These are phyloP conservation scores for Marronus borbonicus DNA, from an alignment of 2,888 invertebrate genomes.

Conservation along the genomic window DNA sequence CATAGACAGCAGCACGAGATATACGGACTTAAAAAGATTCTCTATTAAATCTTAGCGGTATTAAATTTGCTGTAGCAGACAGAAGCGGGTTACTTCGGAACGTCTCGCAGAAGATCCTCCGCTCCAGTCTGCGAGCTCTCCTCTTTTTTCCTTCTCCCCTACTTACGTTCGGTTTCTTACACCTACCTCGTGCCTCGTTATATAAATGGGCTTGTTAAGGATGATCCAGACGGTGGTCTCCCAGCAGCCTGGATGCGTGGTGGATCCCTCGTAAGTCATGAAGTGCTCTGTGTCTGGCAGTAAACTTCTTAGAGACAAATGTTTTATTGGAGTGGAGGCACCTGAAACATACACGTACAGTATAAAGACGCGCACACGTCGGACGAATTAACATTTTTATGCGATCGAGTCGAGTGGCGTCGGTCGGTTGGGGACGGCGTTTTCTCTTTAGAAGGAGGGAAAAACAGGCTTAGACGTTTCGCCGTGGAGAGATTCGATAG, in stretches of 20 bases:
- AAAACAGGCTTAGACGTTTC: neutral
- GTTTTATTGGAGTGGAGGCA: constrained; percentile 85
- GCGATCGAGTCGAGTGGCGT: constrained; percentile 31
- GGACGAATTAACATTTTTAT: constrained; percentile 47
- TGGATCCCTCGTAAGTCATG: constrained; percentile 98
- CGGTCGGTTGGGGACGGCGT: constrained; percentile 11
- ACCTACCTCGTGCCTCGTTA: constrained; percentile 92
- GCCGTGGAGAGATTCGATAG: constrained; percentile 1
- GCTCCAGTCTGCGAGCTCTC: neutral
- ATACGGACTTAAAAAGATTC: constrained; percentile 24
- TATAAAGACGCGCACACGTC: constrained; percentile 21
- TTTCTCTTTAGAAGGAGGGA: constrained; percentile 3
- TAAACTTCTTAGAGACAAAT: constrained; percentile 87
- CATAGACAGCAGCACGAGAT: neutral
- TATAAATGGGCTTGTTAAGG: constrained; percentile 97
- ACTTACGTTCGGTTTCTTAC: constrained; percentile 60
- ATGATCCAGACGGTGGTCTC: constrained; percentile 99
- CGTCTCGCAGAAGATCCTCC: neutral
- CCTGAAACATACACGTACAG: constrained; percentile 74
- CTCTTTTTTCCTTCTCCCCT: constrained; percentile 9
- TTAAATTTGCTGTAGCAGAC: constrained; percentile 45
- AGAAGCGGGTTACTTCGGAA: neutral
- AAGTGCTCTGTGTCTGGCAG: constrained; percentile 95
- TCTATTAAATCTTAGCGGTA: constrained; percentile 38
- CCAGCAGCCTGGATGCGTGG: constrained; percentile 98